phyloP scores from a whole-genome alignment of 1,140 invertebrate species.

The Pseudomyrmex dendroicus region DNA sequence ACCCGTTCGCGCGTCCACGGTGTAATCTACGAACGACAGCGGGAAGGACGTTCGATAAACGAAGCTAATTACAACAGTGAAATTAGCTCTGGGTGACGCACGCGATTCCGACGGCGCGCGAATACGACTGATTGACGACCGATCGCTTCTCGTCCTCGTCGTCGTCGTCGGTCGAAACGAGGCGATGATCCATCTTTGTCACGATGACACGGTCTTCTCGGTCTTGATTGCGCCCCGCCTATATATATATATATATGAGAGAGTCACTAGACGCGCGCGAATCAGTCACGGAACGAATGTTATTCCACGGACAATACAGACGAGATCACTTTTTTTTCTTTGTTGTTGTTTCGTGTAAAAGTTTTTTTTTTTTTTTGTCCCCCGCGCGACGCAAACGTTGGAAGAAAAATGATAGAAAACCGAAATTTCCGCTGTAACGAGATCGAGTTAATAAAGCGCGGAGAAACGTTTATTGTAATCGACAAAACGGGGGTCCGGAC shows the following conservation, averaged over 20 bases:
- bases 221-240: no score
- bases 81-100: slow-evolving; percentile 58
- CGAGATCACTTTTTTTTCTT: no score
- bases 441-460: slow-evolving; percentile 49
- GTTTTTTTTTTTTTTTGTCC: not conserved
- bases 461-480: slow-evolving; percentile 33
- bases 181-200: not conserved
- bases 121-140: slow-evolving; percentile 49
- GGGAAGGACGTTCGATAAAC: slow-evolving; percentile 65
- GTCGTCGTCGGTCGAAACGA: slow-evolving; percentile 24
- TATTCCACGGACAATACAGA: no score
- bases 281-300: no score
- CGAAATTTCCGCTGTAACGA: not conserved
- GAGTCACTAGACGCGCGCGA: no score
- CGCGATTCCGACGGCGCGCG: not conserved
- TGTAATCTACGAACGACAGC: slow-evolving; percentile 41
- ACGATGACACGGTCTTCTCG: no score
- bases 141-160: slow-evolving; percentile 36
- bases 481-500: slow-evolving; percentile 16
- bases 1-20: slow-evolving; percentile 43
- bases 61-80: slow-evolving; percentile 72
- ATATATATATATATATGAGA: no score
- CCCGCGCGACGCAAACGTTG: not conserved
- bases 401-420: slow-evolving; percentile 13
- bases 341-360: not conserved